Conservation (phyloP, 2,113 vertebrate species). For the Atractosteus spatula region DNA sequence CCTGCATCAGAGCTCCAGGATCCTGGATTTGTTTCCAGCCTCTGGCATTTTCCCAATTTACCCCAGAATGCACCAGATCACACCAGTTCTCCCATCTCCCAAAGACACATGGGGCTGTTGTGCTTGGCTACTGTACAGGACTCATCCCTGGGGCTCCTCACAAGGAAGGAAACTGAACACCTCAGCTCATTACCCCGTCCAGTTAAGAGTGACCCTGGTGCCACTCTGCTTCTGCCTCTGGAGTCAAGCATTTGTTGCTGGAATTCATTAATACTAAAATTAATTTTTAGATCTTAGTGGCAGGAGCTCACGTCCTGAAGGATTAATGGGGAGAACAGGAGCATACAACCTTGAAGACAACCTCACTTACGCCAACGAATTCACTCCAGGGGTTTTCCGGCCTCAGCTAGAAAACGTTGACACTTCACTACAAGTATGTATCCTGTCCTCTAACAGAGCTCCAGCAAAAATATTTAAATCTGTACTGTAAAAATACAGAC, state of each 20-base stretch:
- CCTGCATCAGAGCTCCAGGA: too few species aligned
- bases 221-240: too few species aligned
- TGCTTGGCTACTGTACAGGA: not conserved
- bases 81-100: too few species aligned
- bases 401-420: slow-evolving; percentile 17
- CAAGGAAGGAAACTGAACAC: too few species aligned
- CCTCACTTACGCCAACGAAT: slow-evolving; percentile 5
- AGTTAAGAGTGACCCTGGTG: too few species aligned
- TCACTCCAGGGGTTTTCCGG: slow-evolving; percentile 4
- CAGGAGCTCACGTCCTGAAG: not conserved
- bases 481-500: not conserved
- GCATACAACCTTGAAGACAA: slow-evolving; percentile 1
- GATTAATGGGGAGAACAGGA: slow-evolving; percentile 15
- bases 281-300: not conserved
- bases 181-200: too few species aligned
- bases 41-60: too few species aligned
- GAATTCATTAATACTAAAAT: too few species aligned
- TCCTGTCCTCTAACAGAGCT: not conserved
- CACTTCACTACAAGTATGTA: slow-evolving; percentile 25
- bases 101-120: not conserved
- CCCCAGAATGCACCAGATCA: too few species aligned
- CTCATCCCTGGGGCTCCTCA: not conserved
- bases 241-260: too few species aligned
- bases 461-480: not conserved
- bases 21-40: too few species aligned